These are phyloP conservation scores for Pseudachorutes palmiensis DNA, from an alignment of 1,140 invertebrate species.

Conservation along the genomic window DNA sequence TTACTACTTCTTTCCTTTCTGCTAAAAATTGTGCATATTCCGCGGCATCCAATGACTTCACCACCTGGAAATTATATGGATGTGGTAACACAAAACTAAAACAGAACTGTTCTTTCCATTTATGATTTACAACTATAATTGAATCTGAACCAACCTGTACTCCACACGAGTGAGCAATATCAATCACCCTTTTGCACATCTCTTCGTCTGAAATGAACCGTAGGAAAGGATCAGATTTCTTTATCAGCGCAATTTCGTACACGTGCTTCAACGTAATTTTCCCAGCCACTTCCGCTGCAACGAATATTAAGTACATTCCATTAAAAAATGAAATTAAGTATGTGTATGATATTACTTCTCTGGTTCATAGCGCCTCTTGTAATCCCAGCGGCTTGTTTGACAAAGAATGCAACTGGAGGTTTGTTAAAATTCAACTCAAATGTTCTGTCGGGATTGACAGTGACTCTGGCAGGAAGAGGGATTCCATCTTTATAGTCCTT, in stretches of 20 bases:
- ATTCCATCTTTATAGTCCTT: slow-evolving; percentile 86
- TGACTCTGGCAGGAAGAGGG: slow-evolving; percentile 72
- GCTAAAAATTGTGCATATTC: slow-evolving; percentile 78
- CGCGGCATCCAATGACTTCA: slow-evolving; percentile 64
- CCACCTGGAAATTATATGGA: too few relatives aligned
- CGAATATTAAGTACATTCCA: slow-evolving; percentile 38
- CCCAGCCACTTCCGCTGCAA: slow-evolving; percentile 64
- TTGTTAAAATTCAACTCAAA: slow-evolving; percentile 74
- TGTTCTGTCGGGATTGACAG: slow-evolving; percentile 75
- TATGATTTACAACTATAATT: slow-evolving; percentile 15
- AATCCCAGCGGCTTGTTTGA: slow-evolving; percentile 92
- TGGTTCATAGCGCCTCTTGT: slow-evolving; percentile 68
- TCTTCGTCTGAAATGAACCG: slow-evolving; percentile 59
- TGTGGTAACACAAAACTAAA: slow-evolving; percentile 30
- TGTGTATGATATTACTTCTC: slow-evolving; percentile 43
- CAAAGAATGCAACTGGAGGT: slow-evolving; percentile 75
- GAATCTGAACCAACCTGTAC: slow-evolving; percentile 51
- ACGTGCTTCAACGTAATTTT: slow-evolving; percentile 92
- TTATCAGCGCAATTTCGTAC: slow-evolving; percentile 97
- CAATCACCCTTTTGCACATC: slow-evolving; percentile 71
- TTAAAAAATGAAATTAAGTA: background rate
- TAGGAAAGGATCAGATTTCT: slow-evolving; percentile 71
- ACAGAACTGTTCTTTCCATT: background rate
- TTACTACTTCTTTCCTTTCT: slow-evolving; percentile 62
- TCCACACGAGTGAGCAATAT: slow-evolving; percentile 65